These are phyloP conservation scores for Pachyuromys duprasi DNA, from an alignment of 2,797 vertebrate genomes.

Conservation along the genomic window DNA sequence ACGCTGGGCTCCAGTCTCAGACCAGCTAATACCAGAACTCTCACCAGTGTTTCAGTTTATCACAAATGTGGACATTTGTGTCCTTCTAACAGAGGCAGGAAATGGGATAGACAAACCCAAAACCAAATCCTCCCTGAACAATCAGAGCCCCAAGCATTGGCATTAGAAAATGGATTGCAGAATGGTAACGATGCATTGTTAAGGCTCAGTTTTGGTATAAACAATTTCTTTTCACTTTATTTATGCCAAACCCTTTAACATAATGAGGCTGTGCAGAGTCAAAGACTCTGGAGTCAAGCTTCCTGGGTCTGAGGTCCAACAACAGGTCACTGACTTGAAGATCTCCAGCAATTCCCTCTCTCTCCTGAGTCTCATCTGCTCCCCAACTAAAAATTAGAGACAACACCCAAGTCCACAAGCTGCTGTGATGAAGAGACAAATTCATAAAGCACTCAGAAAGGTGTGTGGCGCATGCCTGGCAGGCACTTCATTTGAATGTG, in stretches of 20 bases:
- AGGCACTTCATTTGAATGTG: neutral
- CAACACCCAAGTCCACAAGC: neutral
- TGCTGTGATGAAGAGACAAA: neutral
- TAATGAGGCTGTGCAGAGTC: neutral
- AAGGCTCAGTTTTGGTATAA: neutral
- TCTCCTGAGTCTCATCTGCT: neutral
- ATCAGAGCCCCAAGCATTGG: neutral
- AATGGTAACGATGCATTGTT: neutral
- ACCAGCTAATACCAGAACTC: neutral
- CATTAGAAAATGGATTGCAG: neutral
- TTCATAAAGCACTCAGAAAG: neutral
- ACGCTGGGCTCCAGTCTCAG: neutral
- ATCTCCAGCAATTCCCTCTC: neutral
- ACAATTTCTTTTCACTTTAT: neutral
- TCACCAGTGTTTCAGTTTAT: neutral
- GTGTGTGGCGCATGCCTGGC: neutral
- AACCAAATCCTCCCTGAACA: neutral
- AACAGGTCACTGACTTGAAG: neutral
- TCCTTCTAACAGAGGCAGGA: neutral
- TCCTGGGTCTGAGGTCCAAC: neutral
- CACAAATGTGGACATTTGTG: neutral
- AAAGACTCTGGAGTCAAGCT: neutral
- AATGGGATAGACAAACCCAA: neutral
- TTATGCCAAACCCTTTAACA: conserved; percentile 22
- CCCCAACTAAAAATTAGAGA: conserved; percentile 2